These are phyloP conservation scores for Sycophaga agraensis DNA, from an alignment of 1,140 invertebrate genomes.

Conservation along the genomic window DNA sequence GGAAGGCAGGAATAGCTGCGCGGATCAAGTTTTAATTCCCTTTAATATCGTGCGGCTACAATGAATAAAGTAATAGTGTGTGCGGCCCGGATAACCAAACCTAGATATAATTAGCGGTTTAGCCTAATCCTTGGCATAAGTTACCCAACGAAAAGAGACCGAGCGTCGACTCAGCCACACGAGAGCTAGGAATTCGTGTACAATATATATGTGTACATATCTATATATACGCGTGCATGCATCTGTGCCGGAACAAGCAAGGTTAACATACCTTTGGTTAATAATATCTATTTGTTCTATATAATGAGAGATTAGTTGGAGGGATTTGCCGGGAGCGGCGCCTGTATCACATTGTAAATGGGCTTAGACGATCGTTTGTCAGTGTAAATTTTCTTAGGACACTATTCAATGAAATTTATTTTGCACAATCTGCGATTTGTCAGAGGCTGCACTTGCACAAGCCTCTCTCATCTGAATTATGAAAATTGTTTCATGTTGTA, in stretches of 20 bases:
- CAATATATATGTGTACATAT: no score
- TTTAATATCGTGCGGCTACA: background rate
- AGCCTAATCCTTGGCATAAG: slow-evolving; percentile 13
- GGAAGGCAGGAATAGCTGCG: no score
- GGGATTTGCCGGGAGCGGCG: background rate
- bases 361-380: slow-evolving; percentile 2
- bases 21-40: background rate
- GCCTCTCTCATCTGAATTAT: no score
- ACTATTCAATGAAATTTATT: background rate
- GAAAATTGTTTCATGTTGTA: no score
- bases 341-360: slow-evolving; percentile 1
- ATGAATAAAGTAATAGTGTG: slow-evolving; percentile 7
- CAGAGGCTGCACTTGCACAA: no score
- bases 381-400: slow-evolving; percentile 3
- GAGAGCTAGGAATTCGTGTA: no score
- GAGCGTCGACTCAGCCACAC: background rate
- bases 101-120: slow-evolving; percentile 20
- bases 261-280: slow-evolving; percentile 5
- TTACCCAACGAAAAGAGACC: slow-evolving; percentile 16
- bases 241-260: no score
- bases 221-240: no score
- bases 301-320: slow-evolving; percentile 10
- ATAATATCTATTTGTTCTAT: slow-evolving; percentile 19
- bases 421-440: no score
- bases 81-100: slow-evolving; percentile 5